These are phyloP conservation scores for Phenganax stokvisi DNA, from an alignment of 92 coral and sea anemone species.

Conservation along the genomic window DNA sequence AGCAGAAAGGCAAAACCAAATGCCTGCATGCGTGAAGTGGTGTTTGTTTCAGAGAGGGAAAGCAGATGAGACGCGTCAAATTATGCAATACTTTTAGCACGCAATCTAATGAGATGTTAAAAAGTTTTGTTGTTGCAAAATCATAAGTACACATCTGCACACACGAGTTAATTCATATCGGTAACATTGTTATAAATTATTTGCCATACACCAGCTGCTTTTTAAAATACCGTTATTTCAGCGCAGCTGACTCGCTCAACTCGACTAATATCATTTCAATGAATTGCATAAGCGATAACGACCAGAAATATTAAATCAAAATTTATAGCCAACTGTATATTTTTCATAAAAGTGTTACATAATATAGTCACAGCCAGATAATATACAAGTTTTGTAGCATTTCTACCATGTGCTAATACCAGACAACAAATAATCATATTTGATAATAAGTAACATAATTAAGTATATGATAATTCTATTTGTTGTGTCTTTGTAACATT, in stretches of 20 bases:
- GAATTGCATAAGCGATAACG: not conserved
- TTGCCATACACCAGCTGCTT: slow-evolving; percentile 11
- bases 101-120: too few relatives aligned
- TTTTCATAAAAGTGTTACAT: too few relatives aligned
- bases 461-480: slow-evolving; percentile 6
- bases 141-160: too few relatives aligned
- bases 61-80: too few relatives aligned
- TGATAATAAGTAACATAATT: not conserved
- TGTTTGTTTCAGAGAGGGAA: too few relatives aligned
- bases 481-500: not conserved
- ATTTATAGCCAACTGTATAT: not conserved
- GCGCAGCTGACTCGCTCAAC: not conserved
- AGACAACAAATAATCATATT: not conserved
- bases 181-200: slow-evolving; percentile 1
- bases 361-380: too few relatives aligned
- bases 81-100: too few relatives aligned
- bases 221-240: not conserved
- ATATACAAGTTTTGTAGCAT: too few relatives aligned
- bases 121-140: too few relatives aligned
- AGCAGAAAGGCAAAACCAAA: too few relatives aligned
- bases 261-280: not conserved
- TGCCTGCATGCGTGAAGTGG: too few relatives aligned
- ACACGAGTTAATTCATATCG: not conserved
- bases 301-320: not conserved
- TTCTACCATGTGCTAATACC: not conserved